Evolutionary conservation across 2,113 vertebrate species (phyloP).

Genomic region (Uropsilus gracilis): DNA sequence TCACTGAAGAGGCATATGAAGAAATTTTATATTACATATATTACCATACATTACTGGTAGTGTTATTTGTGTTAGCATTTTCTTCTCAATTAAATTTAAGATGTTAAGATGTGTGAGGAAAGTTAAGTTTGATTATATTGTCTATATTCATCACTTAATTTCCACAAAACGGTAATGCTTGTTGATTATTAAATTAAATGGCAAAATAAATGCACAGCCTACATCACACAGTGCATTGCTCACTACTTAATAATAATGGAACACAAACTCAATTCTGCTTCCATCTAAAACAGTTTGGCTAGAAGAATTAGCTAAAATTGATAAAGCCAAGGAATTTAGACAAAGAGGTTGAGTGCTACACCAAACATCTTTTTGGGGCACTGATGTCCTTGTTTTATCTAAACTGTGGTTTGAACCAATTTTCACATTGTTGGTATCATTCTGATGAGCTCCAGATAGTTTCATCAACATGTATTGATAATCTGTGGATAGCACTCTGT

Average conservation of each 20-base stretch:
- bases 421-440: not conserved
- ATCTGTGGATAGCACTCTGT: not conserved
- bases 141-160: not conserved
- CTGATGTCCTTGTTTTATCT: not conserved
- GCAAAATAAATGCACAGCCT: not conserved
- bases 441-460: not conserved
- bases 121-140: not conserved
- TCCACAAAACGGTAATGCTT: not conserved
- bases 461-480: not conserved
- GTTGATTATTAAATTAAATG: not conserved
- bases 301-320: not conserved
- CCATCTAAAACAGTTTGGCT: not conserved
- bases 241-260: not conserved
- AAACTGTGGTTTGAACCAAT: not conserved
- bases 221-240: not conserved
- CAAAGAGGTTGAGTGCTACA: not conserved
- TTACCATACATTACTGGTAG: not conserved
- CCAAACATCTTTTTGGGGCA: not conserved
- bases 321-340: not conserved
- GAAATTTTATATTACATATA: not conserved
- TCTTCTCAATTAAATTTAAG: not conserved
- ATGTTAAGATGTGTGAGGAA: not conserved
- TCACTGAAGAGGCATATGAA: not conserved
- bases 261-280: not conserved
- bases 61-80: not conserved